Base-by-base conservation (phyloP, 2,888 invertebrate species). In the Napeogenes inachia region DNA sequence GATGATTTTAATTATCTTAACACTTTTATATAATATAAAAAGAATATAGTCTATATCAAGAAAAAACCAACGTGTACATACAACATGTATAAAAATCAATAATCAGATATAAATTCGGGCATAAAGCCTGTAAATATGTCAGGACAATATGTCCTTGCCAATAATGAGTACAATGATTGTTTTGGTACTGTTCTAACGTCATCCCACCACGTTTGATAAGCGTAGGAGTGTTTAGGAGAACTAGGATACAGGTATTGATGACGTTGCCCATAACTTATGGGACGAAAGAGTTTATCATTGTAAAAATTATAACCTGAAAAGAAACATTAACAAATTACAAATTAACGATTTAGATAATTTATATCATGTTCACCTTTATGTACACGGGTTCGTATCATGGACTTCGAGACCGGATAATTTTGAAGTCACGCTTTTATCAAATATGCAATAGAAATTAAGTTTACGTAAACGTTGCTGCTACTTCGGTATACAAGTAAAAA, bases 241-340 rank as follows among this genome's bases (percentile, higher is more conserved):
- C 10, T 30, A 4, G 30, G n/a, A 3, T 50, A 2, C 30, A 50
- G 30, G 30, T 50, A 50, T 30, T 30, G 10, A 10, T 50, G 4
- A 10, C 30, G 50, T n/a, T 50, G 50, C 10, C 30, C 50, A 4
- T 50, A 50, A 50, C 12, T 30, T 10, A 50, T 50, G 30, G 50
- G 50, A 30, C 12, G 21, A 10, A 50, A 30, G 30, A 50, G 8
- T 50, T 50, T 50, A 8, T 3, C 50, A 12, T 50, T 30, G 30
- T 50, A 50, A 50, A 50, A 30, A 8, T 50, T 30, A 30, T 30
- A 50, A 50, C 50, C 50, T 50, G 50, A 30, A 50, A 50, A 8
- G 3, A 12, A 42, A 8, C 5, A 5, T 35, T 35, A 35, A 35
- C 6, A 42, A 42, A 42, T 10, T 42, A 8, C 12, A 10, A 42